Evolutionary conservation across 2,888 invertebrate genomes (phyloP).

Genomic region (Hyposoter dolosus): DNA sequence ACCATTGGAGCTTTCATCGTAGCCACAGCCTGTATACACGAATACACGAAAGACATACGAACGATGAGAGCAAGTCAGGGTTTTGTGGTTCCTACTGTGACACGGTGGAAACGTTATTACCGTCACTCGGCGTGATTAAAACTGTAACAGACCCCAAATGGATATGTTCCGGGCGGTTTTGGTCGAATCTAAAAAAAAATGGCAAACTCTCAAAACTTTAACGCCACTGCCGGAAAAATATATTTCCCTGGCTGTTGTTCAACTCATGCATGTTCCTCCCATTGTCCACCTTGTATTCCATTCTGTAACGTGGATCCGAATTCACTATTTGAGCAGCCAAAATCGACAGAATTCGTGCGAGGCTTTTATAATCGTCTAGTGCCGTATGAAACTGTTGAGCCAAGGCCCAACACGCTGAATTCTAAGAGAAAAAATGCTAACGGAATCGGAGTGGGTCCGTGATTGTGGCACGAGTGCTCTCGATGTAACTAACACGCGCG

Average conservation of each 20-base stretch:
- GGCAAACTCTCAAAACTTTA: not conserved
- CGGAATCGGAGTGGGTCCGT: not conserved
- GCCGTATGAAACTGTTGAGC: too few species aligned
- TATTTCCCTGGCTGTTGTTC: not conserved
- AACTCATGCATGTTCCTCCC: not conserved
- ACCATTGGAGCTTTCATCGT: constrained; percentile 41
- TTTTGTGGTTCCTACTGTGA: constrained; percentile 38
- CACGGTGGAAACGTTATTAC: constrained; percentile 67
- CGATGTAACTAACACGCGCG: not conserved
- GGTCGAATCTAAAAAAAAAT: not conserved
- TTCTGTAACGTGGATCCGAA: too few species aligned
- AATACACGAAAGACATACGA: not conserved
- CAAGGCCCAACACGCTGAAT: too few species aligned
- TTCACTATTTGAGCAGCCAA: not conserved
- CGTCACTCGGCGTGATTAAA: constrained; percentile 70
- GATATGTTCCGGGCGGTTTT: constrained; percentile 51
- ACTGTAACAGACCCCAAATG: constrained; percentile 66
- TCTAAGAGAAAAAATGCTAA: not conserved
- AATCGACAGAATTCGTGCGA: not conserved
- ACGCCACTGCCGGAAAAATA: not conserved
- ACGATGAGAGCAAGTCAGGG: constrained; percentile 4
- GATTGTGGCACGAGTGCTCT: not conserved
- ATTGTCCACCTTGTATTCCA: not conserved
- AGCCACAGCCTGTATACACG: constrained; percentile 24
- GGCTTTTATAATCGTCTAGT: too few species aligned